phyloP scores from a whole-genome alignment of 2,888 invertebrate species.

The Cybosia mesomella region DNA sequence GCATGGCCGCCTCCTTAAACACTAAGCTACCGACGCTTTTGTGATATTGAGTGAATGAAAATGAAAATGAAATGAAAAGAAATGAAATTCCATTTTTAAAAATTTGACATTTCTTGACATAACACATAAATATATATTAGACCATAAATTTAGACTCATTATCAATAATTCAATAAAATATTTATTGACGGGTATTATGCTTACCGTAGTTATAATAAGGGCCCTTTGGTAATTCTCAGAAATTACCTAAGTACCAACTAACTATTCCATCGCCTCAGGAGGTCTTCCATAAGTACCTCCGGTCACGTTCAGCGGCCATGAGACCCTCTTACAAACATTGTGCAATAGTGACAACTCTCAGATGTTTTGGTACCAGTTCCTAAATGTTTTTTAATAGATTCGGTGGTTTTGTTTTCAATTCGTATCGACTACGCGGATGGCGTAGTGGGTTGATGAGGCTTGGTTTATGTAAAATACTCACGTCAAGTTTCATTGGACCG shows the following conservation, averaged over 20 bases:
- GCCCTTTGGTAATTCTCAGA: background rate
- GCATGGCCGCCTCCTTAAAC: no score
- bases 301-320: slow-evolving; percentile 23
- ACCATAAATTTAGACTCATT: background rate
- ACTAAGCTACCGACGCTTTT: no score
- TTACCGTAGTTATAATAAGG: background rate
- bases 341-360: slow-evolving; percentile 32
- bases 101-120: no score
- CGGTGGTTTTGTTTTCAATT: background rate
- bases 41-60: no score
- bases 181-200: background rate
- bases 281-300: background rate
- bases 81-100: no score
- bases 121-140: background rate
- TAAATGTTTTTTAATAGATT: background rate
- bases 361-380: background rate
- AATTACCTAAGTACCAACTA: background rate
- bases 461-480: background rate
- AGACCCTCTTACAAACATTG: slow-evolving; percentile 35
- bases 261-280: background rate
- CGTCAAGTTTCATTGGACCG: background rate
- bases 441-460: background rate
- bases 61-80: no score
- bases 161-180: background rate
- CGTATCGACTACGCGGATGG: background rate